Percentiles rank a stretch among this genome's conserved stretches.
phyloP scores from a whole-genome alignment of 2,888 invertebrate species.

The Mythimna albipuncta region DNA sequence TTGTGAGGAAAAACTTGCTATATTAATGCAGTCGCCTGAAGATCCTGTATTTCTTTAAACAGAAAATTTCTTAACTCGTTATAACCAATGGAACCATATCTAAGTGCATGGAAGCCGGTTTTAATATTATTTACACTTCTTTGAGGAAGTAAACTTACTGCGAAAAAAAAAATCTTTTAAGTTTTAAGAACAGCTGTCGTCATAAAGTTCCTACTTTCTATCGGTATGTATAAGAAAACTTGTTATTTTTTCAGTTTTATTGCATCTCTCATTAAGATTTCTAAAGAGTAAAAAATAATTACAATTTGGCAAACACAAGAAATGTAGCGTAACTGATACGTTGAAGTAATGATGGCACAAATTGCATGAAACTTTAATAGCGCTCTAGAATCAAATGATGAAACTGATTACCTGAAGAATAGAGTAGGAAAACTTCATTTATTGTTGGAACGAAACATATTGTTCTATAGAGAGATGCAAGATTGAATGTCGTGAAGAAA shows the following conservation, averaged over 20 bases:
- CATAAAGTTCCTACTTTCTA: background rate
- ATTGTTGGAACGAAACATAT: slow-evolving; percentile 16
- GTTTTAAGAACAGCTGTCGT: background rate
- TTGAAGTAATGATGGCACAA: background rate
- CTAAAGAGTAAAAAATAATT: background rate
- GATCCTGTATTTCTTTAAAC: slow-evolving; percentile 26
- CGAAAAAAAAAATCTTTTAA: background rate
- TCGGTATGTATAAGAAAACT: background rate
- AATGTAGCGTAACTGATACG: background rate
- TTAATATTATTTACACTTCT: background rate
- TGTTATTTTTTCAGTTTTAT: background rate
- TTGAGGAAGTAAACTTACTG: no score
- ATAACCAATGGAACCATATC: background rate
- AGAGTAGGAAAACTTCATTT: slow-evolving; percentile 12
- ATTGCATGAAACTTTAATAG: slow-evolving; percentile 7
- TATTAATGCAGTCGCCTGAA: slow-evolving; percentile 30
- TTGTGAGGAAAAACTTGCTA: slow-evolving; percentile 23
- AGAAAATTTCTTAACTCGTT: slow-evolving; percentile 16
- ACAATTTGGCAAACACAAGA: background rate
- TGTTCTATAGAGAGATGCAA: slow-evolving; percentile 21
- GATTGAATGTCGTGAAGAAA: slow-evolving; percentile 44
- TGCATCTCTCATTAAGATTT: background rate
- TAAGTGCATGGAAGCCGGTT: slow-evolving; percentile 13
- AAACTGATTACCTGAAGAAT: slow-evolving; percentile 16
- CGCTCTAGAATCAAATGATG: slow-evolving; percentile 13